Conservation (phyloP, 1,140 invertebrate genomes). For the Lepidotrigona ventralis region DNA sequence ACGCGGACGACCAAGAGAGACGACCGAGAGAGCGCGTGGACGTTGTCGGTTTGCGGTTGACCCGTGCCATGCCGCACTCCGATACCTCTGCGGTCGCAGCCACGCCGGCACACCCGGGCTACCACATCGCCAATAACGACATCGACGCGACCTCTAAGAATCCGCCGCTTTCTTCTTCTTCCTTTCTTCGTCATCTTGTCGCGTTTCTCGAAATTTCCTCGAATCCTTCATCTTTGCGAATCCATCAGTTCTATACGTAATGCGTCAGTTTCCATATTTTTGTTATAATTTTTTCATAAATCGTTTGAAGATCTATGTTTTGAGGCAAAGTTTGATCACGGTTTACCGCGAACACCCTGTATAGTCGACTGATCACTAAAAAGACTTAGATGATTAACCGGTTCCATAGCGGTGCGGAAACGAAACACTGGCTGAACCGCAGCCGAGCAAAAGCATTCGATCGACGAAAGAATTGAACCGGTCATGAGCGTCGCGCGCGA, state of each 20-base stretch:
- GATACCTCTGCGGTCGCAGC: conserved; percentile 72
- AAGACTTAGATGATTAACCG: neutral
- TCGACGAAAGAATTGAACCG: neutral
- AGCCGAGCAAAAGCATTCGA: neutral
- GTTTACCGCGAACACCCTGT: no score
- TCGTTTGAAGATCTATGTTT: no score
- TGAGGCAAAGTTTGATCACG: no score
- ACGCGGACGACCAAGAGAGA: conserved; percentile 25
- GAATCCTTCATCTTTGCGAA: neutral
- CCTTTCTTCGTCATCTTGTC: no score
- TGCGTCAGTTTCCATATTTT: no score
- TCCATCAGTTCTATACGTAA: no score
- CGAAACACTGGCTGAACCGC: neutral
- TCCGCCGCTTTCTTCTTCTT: neutral
- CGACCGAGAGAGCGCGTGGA: conserved; percentile 62
- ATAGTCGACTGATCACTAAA: neutral
- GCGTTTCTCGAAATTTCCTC: no score
- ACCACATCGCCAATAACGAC: conserved; percentile 55
- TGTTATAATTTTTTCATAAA: no score
- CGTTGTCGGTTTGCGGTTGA: conserved; percentile 75
- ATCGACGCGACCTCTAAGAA: conserved; percentile 57
- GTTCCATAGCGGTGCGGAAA: neutral
- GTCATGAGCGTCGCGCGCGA: neutral
- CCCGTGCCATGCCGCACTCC: conserved; percentile 66
- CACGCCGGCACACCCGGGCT: conserved; percentile 62